Evolutionary conservation across 1,140 invertebrate genomes (phyloP).

Genomic region (Drosophila murphyi): DNA sequence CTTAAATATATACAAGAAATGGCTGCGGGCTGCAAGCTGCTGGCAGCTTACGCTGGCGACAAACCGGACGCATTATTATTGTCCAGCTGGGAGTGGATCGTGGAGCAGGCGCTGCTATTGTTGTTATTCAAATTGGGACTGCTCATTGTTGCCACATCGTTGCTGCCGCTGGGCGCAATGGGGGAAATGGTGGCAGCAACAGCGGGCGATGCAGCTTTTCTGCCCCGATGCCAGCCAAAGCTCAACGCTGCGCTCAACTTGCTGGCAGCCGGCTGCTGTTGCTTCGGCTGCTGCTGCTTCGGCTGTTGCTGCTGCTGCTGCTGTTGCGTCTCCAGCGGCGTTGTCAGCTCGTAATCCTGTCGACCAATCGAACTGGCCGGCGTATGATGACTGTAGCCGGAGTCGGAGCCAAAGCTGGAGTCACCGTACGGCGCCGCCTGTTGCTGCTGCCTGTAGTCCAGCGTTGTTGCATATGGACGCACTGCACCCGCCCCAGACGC

Average conservation of each 20-base stretch:
- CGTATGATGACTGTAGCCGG: slow-evolving; percentile 89
- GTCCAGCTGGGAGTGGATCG: slow-evolving; percentile 69
- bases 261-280: slow-evolving; percentile 53
- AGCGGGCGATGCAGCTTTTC: slow-evolving; percentile 16
- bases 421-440: slow-evolving; percentile 74
- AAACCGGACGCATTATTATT: slow-evolving; percentile 58
- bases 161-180: slow-evolving; percentile 25
- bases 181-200: not conserved
- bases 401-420: slow-evolving; percentile 88
- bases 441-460: slow-evolving; percentile 59
- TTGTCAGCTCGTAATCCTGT: slow-evolving; percentile 73
- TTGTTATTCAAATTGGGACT: slow-evolving; percentile 76
- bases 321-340: slow-evolving; percentile 34
- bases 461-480: slow-evolving; percentile 61
- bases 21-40: slow-evolving; percentile 1
- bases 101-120: slow-evolving; percentile 74
- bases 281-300: slow-evolving; percentile 39
- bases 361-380: slow-evolving; percentile 83
- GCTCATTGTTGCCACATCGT: slow-evolving; percentile 54
- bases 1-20: slow-evolving; percentile 48
- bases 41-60: slow-evolving; percentile 63
- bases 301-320: slow-evolving; percentile 34
- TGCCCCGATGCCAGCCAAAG: slow-evolving; percentile 73
- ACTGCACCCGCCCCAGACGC: not conserved
- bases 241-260: slow-evolving; percentile 72